Percentiles rank a stretch among this genome's conserved stretches.
Evolutionary conservation across 1,140 invertebrate species (phyloP).

Genomic region (Drosophila arawakana): DNA sequence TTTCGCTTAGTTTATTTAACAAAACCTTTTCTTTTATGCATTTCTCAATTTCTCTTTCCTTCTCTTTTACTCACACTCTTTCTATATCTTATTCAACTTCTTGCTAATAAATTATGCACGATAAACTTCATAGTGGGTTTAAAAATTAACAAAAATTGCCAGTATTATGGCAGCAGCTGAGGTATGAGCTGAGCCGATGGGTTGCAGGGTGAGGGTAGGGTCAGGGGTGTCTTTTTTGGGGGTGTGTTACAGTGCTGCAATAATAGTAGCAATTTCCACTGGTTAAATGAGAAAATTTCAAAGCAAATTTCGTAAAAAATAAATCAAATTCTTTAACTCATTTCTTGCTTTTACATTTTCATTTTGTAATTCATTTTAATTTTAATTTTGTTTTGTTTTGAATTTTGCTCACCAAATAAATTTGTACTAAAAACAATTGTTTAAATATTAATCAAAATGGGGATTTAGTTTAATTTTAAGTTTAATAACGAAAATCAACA

Average conservation of each 20-base stretch:
- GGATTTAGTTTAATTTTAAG: slow-evolving; percentile 35
- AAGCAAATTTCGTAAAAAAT: slow-evolving; percentile 37
- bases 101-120: slow-evolving; percentile 67
- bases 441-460: slow-evolving; percentile 78
- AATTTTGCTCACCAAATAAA: slow-evolving; percentile 70
- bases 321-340: slow-evolving; percentile 62
- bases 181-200: slow-evolving; percentile 3
- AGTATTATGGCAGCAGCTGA: slow-evolving; percentile 42
- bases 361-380: slow-evolving; percentile 1
- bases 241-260: slow-evolving; percentile 26
- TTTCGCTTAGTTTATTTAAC: slow-evolving; percentile 32
- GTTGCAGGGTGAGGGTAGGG: slow-evolving; percentile 7
- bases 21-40: slow-evolving; percentile 28
- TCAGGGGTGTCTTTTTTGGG: slow-evolving; percentile 23
- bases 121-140: slow-evolving; percentile 64
- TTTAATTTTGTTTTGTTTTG: slow-evolving; percentile 40
- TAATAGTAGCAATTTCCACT: slow-evolving; percentile 38
- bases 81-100: slow-evolving; percentile 20
- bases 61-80: not conserved
- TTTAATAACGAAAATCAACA: slow-evolving; percentile 80
- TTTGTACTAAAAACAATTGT: slow-evolving; percentile 78
- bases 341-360: slow-evolving; percentile 24
- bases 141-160: slow-evolving; percentile 40
- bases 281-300: slow-evolving; percentile 2
- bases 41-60: not conserved